A percentile compares a stretch with the other conserved stretches of the same genome.
Conservation (phyloP, 2,888 invertebrate genomes). For the Tenthredo notha region DNA sequence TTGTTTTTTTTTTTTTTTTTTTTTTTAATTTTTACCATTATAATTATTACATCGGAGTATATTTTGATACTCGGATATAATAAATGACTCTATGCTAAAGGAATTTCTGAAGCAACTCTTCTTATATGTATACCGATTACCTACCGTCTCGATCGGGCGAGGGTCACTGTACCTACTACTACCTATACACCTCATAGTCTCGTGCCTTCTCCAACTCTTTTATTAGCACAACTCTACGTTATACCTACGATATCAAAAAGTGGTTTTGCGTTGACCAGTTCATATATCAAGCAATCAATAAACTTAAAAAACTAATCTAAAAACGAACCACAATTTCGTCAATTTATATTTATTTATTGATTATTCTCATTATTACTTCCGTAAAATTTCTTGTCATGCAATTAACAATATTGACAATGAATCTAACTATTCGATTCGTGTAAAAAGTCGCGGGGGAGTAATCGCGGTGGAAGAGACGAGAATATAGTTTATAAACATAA, state of each 20-base stretch:
- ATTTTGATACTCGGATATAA: not conserved
- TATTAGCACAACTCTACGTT: not conserved
- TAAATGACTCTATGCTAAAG: not conserved
- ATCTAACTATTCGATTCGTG: not conserved
- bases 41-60: not conserved
- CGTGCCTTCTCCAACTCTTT: not conserved
- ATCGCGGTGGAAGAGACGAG: not conserved
- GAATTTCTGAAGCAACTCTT: conserved; percentile 2
- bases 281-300: not conserved
- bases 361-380: too few relatives aligned
- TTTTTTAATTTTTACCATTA: not conserved
- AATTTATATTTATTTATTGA: too few relatives aligned
- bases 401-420: too few relatives aligned
- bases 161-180: conserved; percentile 26
- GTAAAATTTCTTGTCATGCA: too few relatives aligned
- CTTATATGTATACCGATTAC: not conserved
- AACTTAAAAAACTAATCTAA: not conserved
- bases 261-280: not conserved
- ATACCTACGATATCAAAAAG: not conserved
- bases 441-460: not conserved
- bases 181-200: not conserved
- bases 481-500: not conserved
- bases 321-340: too few relatives aligned
- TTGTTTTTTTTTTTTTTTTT: not conserved
- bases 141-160: not conserved